Percentiles rank a stretch among this genome's conserved stretches.
Evolutionary conservation across 2,888 invertebrate species (phyloP).

Genomic region (Athrips mouffetella): DNA sequence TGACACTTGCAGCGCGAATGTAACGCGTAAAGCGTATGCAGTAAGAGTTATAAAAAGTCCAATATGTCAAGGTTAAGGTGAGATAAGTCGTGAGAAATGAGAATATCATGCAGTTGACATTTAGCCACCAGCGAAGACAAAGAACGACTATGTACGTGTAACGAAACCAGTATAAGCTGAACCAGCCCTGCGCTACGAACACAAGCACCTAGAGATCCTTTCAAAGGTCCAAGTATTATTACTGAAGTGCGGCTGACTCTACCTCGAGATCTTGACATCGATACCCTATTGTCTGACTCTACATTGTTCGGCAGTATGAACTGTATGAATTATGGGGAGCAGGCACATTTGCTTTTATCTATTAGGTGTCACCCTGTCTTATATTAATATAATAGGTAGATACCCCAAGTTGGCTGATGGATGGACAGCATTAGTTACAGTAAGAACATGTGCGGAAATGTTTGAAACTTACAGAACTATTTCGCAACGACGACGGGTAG

Average conservation of each 20-base stretch:
- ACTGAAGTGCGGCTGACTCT: too few species aligned
- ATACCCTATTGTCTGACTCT: neutral
- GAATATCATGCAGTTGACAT: slow-evolving; percentile 23
- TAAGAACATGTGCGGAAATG: slow-evolving; percentile 17
- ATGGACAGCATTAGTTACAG: slow-evolving; percentile 45
- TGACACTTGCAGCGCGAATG: too few species aligned
- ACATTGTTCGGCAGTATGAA: neutral
- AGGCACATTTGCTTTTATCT: neutral
- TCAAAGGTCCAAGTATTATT: too few species aligned
- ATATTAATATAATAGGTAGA: neutral
- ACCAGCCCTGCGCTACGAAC: too few species aligned
- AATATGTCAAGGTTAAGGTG: too few species aligned
- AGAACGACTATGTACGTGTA: too few species aligned
- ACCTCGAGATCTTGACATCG: slow-evolving; percentile 9
- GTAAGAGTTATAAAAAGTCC: too few species aligned
- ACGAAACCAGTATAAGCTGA: too few species aligned
- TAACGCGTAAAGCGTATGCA: too few species aligned
- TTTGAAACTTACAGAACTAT: slow-evolving; percentile 11
- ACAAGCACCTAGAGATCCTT: too few species aligned
- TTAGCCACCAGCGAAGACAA: slow-evolving; percentile 6
- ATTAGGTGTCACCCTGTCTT: neutral
- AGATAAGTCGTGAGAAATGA: slow-evolving; percentile 14
- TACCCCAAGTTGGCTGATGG: slow-evolving; percentile 32
- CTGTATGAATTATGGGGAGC: neutral
- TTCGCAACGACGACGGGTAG: neutral